Conservation (phyloP, 2,113 vertebrate species). For the Scytalopus superciliaris region DNA sequence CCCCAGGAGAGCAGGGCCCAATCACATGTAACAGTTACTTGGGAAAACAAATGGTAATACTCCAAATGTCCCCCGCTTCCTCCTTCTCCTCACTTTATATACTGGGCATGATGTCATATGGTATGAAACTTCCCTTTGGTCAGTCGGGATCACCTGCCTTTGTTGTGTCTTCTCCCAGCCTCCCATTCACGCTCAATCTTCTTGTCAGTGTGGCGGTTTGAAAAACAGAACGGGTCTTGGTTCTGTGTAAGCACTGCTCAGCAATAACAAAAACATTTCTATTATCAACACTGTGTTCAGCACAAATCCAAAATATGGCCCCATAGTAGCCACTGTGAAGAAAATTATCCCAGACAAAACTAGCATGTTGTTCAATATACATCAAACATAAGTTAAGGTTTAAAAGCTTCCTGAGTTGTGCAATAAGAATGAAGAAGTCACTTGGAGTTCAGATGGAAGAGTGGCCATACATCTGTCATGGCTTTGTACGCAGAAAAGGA, state of each 20-base stretch:
- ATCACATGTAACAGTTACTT: neutral
- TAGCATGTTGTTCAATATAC: neutral
- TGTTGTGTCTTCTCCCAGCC: neutral
- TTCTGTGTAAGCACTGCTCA: neutral
- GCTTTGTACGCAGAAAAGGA: neutral
- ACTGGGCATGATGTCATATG: neutral
- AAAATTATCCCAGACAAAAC: neutral
- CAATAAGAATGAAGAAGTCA: neutral
- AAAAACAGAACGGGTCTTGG: neutral
- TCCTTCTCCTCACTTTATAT: neutral
- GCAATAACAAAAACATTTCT: neutral
- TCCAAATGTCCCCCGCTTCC: neutral
- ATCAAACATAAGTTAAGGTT: neutral
- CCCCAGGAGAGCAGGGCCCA: neutral
- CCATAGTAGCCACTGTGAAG: neutral
- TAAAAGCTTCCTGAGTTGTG: neutral
- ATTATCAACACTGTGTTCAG: neutral
- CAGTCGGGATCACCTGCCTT: neutral
- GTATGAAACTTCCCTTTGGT: neutral
- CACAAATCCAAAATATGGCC: neutral
- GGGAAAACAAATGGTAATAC: neutral
- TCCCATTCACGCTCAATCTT: neutral
- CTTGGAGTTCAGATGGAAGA: neutral
- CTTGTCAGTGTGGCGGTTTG: rapidly evolving
- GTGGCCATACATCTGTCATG: neutral